Conservation (phyloP, 2,797 vertebrate genomes). For the Sparus aurata region DNA sequence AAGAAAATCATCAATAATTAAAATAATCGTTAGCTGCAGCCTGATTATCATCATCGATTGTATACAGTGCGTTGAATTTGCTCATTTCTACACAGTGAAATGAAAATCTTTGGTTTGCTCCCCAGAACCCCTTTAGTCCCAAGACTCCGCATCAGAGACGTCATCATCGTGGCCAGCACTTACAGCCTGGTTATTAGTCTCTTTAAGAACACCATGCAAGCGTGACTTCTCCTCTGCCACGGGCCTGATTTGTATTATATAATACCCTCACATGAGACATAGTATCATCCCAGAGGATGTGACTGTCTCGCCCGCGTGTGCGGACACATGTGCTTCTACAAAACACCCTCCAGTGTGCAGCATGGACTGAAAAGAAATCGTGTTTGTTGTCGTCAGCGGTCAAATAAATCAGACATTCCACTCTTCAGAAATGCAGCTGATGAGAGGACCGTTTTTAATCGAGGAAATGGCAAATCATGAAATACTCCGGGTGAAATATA, state of each 20-base stretch:
- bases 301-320: not conserved
- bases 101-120: not conserved
- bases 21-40: too few relatives aligned
- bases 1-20: too few relatives aligned
- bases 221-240: conserved; percentile 40
- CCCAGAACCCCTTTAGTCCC: not conserved
- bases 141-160: not conserved
- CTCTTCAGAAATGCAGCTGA: not conserved
- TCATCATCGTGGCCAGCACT: not conserved
- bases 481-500: not conserved
- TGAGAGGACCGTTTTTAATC: not conserved
- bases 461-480: not conserved
- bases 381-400: not conserved
- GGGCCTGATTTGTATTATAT: conserved; percentile 68
- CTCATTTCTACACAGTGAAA: not conserved
- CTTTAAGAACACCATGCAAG: conserved; percentile 39
- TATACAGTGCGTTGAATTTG: not conserved
- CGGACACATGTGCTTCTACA: not conserved
- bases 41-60: not conserved
- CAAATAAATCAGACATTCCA: conserved; percentile 3
- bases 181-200: conserved; percentile 2
- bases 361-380: not conserved
- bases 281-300: conserved; percentile 47
- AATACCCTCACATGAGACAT: conserved; percentile 62
- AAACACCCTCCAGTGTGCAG: not conserved